A percentile compares a stretch with the other conserved stretches of the same genome.
Conservation (phyloP, 2,888 invertebrate genomes). For the Coleophora flavipennella region DNA sequence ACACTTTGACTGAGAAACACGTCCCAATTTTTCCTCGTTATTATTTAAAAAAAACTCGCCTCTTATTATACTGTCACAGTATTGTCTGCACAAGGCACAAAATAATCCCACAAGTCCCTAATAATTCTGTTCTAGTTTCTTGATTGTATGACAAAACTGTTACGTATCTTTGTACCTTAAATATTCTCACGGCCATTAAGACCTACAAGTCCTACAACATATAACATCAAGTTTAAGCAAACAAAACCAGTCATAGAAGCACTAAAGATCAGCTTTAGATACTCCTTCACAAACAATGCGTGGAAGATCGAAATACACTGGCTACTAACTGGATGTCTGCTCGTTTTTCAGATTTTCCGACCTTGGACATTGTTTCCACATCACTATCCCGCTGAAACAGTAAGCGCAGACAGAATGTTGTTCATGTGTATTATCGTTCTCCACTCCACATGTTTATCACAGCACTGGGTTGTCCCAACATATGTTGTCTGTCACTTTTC, state of each 20-base stretch:
- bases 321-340: slow-evolving; percentile 62
- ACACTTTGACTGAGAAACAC: not conserved
- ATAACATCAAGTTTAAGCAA: no score
- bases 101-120: slow-evolving; percentile 21
- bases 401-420: slow-evolving; percentile 67
- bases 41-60: no score
- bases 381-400: slow-evolving; percentile 66
- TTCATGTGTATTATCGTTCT: slow-evolving; percentile 66
- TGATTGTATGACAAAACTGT: no score
- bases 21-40: no score
- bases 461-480: slow-evolving; percentile 20
- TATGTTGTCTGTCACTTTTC: not conserved
- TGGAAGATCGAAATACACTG: slow-evolving; percentile 46
- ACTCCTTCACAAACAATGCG: slow-evolving; percentile 17
- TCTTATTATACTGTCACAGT: no score
- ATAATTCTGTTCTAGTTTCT: slow-evolving; percentile 43
- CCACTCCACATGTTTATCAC: slow-evolving; percentile 40
- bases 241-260: no score
- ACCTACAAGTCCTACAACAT: no score
- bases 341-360: slow-evolving; percentile 70
- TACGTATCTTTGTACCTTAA: no score
- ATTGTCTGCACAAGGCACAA: slow-evolving; percentile 12
- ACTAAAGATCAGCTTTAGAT: no score
- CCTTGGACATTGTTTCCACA: slow-evolving; percentile 69
- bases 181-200: no score